Evolutionary conservation across 2,888 invertebrate genomes (phyloP).

Genomic region (Agonum fuliginosum): DNA sequence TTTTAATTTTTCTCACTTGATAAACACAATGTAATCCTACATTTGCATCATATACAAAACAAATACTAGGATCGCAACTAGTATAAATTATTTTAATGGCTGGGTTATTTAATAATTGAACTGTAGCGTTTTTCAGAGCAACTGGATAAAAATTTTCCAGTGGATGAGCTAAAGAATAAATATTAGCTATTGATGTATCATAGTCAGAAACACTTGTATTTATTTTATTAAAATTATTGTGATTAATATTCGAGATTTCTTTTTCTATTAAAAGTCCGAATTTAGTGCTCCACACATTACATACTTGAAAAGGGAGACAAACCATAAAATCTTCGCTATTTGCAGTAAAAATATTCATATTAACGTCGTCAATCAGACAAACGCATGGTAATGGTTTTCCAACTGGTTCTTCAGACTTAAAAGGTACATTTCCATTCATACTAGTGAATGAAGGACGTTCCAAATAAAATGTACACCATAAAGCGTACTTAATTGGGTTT

Average conservation of each 20-base stretch:
- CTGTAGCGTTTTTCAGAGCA: constrained; percentile 79
- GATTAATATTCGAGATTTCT: constrained; percentile 70
- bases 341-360: constrained; percentile 84
- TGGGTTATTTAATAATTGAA: constrained; percentile 79
- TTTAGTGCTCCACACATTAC: constrained; percentile 88
- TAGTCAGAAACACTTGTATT: constrained; percentile 29
- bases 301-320: constrained; percentile 87
- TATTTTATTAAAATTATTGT: constrained; percentile 58
- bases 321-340: constrained; percentile 90
- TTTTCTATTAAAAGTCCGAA: constrained; percentile 91
- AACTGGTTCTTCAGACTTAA: constrained; percentile 74
- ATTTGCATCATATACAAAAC: constrained; percentile 86
- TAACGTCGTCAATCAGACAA: constrained; percentile 84
- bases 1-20: constrained; percentile 83
- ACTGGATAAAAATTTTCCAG: constrained; percentile 93
- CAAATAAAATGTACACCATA: constrained; percentile 82
- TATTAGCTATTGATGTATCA: constrained; percentile 81
- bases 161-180: constrained; percentile 92
- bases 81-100: constrained; percentile 83
- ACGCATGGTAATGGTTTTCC: constrained; percentile 80
- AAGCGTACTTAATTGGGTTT: constrained; percentile 86
- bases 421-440: constrained; percentile 68
- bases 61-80: constrained; percentile 85
- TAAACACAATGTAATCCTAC: constrained; percentile 88
- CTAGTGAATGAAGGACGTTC: constrained; percentile 75